Percentiles rank a stretch among this genome's conserved stretches.
phyloP scores from a whole-genome alignment of 2,888 invertebrate genomes.

The Gryllus longicercus region DNA sequence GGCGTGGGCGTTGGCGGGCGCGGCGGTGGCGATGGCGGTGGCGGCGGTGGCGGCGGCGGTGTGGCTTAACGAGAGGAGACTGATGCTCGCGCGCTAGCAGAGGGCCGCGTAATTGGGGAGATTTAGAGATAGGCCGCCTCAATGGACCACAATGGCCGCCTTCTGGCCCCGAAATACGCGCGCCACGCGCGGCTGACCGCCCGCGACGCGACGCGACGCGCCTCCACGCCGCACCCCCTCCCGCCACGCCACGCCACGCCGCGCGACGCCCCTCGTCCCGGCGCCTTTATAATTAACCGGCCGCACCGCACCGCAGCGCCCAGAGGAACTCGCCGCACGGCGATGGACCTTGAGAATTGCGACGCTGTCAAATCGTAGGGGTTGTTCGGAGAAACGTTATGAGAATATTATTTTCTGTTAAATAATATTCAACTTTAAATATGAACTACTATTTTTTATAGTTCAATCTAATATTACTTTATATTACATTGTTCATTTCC shows the following conservation, averaged over 20 bases:
- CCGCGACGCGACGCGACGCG: not conserved
- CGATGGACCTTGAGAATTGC: no score
- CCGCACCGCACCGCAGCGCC: no score
- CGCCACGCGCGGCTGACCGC: not conserved
- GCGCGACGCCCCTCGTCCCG: not conserved
- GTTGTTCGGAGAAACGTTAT: no score
- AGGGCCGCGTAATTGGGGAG: not conserved
- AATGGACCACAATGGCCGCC: conserved; percentile 5
- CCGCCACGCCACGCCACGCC: not conserved
- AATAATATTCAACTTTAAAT: no score
- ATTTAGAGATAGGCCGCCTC: conserved; percentile 11
- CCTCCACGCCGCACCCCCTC: not conserved
- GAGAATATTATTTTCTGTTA: no score
- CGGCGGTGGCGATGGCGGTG: not conserved
- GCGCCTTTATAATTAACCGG: no score
- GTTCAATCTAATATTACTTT: no score
- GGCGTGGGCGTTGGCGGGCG: not conserved
- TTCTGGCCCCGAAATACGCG: conserved; percentile 3
- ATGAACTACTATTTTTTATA: no score
- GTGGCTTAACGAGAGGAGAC: not conserved
- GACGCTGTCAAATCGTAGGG: no score
- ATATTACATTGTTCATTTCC: no score
- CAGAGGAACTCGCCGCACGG: no score
- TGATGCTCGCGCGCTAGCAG: not conserved
- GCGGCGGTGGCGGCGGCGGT: not conserved